Evolutionary conservation across 2,113 vertebrate genomes (phyloP), one percentile per base, ranked within the genome.

Genomic region (Jacana jacana): DNA sequence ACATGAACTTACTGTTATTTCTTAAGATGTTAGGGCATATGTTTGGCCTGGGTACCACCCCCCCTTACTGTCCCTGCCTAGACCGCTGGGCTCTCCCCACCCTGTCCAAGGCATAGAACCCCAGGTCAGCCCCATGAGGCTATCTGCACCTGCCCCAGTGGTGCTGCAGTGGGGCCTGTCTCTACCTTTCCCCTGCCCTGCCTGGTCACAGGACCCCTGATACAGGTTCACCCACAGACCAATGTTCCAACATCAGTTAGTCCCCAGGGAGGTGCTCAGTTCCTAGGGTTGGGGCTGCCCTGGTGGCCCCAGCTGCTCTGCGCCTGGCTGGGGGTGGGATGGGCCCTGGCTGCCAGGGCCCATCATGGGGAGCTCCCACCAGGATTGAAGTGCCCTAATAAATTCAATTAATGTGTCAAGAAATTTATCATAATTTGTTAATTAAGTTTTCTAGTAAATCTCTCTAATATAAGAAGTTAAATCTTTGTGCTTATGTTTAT

Each of bases 131-230:
- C 14, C 22, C 11, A 5, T 0, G 1, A 19, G 13, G 33, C 11
- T 4, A 1, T 22, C 60, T 44, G 37, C 37, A 7, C 11, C 31
- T 33, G 33, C 14, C 17, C 37, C 44, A 66, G 15, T 0, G 2
- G 39, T 1, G 2, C 22, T 0, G 1, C 11, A 70, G 17, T 19
- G 48, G 20, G 25, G 5, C 6, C 5, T 0, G 7, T 17, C 30
- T 49, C 20, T 31, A 39, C 18, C 12, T 58, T 2, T 13, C 28
- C 49, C n/a, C 54, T n/a, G 48, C 25, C 30, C 35, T 48, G 25
- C 6, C 48, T 3, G 2, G 48, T 4, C 30, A 22, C 25, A 17
- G 20, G 16, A 13, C 24, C 40, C 2, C 42, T 1, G 6, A 27
- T 27, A 10, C 2, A 1, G 33, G 6, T 12, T 11, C 22, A 55